phyloP scores from a whole-genome alignment of 2,113 vertebrate species.

The Atherinomorus stipes region DNA sequence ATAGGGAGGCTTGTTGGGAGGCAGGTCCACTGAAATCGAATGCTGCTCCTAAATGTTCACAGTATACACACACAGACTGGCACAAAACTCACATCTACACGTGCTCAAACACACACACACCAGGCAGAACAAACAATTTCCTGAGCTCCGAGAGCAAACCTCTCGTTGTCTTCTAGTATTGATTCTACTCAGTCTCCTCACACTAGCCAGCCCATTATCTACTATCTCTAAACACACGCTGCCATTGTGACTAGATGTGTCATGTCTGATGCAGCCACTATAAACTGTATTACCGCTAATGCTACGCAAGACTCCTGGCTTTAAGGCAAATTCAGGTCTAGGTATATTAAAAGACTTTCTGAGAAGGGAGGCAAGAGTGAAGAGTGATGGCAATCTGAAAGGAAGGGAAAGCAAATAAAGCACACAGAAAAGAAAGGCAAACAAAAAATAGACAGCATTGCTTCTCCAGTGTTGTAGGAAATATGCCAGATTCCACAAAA shows the following conservation, averaged over 20 bases:
- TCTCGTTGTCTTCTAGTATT: constrained; percentile 80
- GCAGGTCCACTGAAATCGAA: constrained; percentile 82
- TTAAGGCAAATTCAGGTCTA: constrained; percentile 41
- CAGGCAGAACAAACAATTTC: constrained; percentile 77
- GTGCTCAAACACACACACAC: constrained; percentile 47
- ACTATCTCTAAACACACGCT: constrained; percentile 65
- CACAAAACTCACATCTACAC: constrained; percentile 49
- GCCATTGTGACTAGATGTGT: constrained; percentile 66
- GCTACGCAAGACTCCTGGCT: constrained; percentile 35
- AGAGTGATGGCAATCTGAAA: constrained; percentile 50
- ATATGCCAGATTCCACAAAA: constrained; percentile 48
- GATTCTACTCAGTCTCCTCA: constrained; percentile 76
- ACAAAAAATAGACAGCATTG: constrained; percentile 43
- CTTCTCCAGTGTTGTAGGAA: constrained; percentile 44
- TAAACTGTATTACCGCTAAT: constrained; percentile 61
- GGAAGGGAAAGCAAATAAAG: constrained; percentile 57
- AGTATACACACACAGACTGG: constrained; percentile 34
- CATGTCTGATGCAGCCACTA: constrained; percentile 61
- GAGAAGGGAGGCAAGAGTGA: constrained; percentile 33
- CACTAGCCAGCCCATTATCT: constrained; percentile 69
- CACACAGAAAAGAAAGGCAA: constrained; percentile 44
- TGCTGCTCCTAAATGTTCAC: constrained; percentile 76
- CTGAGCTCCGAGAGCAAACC: constrained; percentile 74
- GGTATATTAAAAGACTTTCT: constrained; percentile 63
- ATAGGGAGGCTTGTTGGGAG: constrained; percentile 80